These are phyloP conservation scores for Choreutis nemorana DNA, from an alignment of 2,888 invertebrate genomes.

Conservation along the genomic window DNA sequence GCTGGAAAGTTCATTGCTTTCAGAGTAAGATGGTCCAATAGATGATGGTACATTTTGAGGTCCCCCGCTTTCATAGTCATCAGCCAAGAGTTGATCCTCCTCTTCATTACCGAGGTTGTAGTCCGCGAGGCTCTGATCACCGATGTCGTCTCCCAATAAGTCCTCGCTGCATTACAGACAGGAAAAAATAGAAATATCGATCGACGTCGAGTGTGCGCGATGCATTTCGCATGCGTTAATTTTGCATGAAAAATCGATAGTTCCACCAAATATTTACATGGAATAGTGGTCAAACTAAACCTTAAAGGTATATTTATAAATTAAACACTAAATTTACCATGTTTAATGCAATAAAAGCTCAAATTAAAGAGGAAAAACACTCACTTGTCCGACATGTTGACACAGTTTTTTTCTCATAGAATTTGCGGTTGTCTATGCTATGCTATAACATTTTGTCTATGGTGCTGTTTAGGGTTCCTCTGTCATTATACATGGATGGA, in stretches of 20 bases:
- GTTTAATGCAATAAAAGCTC: too few species aligned
- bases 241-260: conserved; percentile 1
- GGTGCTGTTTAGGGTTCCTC: too few species aligned
- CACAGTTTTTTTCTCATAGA: conserved; percentile 16
- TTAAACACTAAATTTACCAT: too few species aligned
- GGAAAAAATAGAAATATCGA: conserved; percentile 14
- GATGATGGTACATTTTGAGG: conserved; percentile 49
- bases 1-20: conserved; percentile 26
- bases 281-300: conserved; percentile 6
- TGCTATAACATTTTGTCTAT: too few species aligned
- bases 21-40: conserved; percentile 23
- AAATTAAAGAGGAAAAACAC: conserved; percentile 20
- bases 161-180: conserved; percentile 58
- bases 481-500: too few species aligned
- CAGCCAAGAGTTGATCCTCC: conserved; percentile 55
- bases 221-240: conserved; percentile 1
- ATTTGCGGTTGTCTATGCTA: too few species aligned
- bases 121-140: conserved; percentile 56
- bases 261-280: conserved; percentile 1
- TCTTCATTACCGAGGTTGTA: conserved; percentile 61
- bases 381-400: conserved; percentile 63
- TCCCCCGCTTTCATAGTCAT: conserved; percentile 42
- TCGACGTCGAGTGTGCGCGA: neutral
- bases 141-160: conserved; percentile 55
- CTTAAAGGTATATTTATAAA: conserved; percentile 8